These are phyloP conservation scores for Diachasma alloeum DNA, from an alignment of 1,140 invertebrate genomes.

Conservation along the genomic window DNA sequence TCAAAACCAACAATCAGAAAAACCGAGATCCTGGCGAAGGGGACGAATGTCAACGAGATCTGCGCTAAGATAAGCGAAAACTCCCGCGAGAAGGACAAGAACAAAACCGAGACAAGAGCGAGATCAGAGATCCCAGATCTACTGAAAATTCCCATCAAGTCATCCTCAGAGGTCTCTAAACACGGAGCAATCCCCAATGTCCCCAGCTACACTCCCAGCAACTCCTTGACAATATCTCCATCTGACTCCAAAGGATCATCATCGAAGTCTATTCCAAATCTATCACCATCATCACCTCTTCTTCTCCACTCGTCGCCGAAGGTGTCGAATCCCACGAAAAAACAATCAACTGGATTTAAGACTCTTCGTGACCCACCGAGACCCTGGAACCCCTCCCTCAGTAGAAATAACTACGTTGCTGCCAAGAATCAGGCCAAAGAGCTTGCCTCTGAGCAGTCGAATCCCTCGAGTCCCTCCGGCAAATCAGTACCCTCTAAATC, in stretches of 20 bases:
- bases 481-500: slow-evolving; percentile 61
- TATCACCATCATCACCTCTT: slow-evolving; percentile 17
- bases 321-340: slow-evolving; percentile 31
- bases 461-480: background rate
- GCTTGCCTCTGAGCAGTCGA: slow-evolving; percentile 26
- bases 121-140: slow-evolving; percentile 59
- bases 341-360: slow-evolving; percentile 65
- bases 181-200: slow-evolving; percentile 55
- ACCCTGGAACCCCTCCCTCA: slow-evolving; percentile 69
- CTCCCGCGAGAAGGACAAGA: slow-evolving; percentile 59
- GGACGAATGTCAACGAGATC: slow-evolving; percentile 54
- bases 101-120: slow-evolving; percentile 47
- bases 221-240: slow-evolving; percentile 12
- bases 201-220: slow-evolving; percentile 56
- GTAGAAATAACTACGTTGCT: slow-evolving; percentile 63
- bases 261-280: background rate
- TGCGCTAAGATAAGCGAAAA: slow-evolving; percentile 57
- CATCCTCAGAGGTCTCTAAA: background rate
- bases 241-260: background rate
- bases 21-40: slow-evolving; percentile 52
- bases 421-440: slow-evolving; percentile 61
- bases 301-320: slow-evolving; percentile 38
- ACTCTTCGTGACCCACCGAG: slow-evolving; percentile 68
- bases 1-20: slow-evolving; percentile 52
- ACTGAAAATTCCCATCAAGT: slow-evolving; percentile 57